These are phyloP conservation scores for Drosophila melanosoma DNA, from an alignment of 2,888 invertebrate genomes.

Conservation along the genomic window DNA sequence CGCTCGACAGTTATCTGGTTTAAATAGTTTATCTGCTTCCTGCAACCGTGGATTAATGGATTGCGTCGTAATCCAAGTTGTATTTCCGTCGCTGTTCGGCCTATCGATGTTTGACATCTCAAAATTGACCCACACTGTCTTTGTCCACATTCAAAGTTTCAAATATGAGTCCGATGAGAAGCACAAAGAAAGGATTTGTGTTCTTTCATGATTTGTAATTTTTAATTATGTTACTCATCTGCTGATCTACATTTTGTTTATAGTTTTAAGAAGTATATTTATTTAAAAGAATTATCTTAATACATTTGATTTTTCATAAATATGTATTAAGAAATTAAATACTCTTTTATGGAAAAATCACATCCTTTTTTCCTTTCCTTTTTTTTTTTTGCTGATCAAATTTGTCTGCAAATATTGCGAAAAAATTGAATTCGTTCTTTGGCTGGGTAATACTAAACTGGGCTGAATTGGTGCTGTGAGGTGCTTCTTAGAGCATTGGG, in stretches of 20 bases:
- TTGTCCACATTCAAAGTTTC: background rate
- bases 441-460: no score
- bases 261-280: background rate
- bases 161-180: constrained; percentile 17
- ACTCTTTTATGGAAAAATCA: background rate
- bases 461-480: constrained; percentile 19
- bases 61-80: background rate
- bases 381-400: background rate
- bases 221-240: constrained; percentile 1
- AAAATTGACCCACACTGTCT: background rate
- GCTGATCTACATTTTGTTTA: constrained; percentile 1
- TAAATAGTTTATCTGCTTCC: background rate
- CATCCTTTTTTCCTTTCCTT: background rate
- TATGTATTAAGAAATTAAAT: background rate
- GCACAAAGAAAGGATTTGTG: background rate
- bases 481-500: constrained; percentile 63
- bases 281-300: background rate
- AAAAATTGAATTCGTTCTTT: no score
- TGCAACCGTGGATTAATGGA: no score
- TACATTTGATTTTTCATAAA: background rate
- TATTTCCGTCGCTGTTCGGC: background rate
- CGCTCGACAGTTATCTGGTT: background rate
- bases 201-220: constrained; percentile 1
- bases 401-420: constrained; percentile 26
- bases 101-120: background rate